Conservation (phyloP, 2,888 invertebrate genomes). For the Laspeyria flexula region DNA sequence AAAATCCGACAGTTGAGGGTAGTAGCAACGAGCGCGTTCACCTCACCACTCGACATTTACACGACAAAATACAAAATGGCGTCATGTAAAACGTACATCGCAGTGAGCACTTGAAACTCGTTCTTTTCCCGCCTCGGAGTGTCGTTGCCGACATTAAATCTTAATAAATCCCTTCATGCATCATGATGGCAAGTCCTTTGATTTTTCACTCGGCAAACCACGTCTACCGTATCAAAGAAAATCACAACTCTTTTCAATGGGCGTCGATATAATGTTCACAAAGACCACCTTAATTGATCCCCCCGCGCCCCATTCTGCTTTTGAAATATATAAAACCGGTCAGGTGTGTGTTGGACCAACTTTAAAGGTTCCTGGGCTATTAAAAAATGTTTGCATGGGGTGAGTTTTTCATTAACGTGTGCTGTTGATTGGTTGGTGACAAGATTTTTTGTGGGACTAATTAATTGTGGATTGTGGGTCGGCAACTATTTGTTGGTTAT, state of each 20-base stretch:
- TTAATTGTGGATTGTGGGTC: background rate
- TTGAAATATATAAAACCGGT: conserved; percentile 61
- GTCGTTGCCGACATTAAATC: conserved; percentile 85
- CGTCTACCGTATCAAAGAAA: conserved; percentile 84
- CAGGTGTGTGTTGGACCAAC: conserved; percentile 46
- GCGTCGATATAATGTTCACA: conserved; percentile 83
- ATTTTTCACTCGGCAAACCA: conserved; percentile 85
- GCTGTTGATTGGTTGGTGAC: background rate
- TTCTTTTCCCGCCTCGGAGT: conserved; percentile 85
- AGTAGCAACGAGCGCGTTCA: conserved; percentile 36
- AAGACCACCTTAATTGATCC: conserved; percentile 81
- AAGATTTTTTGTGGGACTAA: background rate
- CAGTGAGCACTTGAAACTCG: conserved; percentile 77
- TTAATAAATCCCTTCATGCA: conserved; percentile 85
- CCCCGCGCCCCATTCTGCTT: conserved; percentile 62
- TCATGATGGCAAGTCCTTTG: conserved; percentile 78
- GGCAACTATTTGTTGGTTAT: background rate
- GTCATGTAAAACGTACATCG: conserved; percentile 81
- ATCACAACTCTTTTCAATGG: conserved; percentile 86
- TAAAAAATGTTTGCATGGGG: conserved; percentile 20
- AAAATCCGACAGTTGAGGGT: conserved; percentile 34
- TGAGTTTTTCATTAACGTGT: background rate
- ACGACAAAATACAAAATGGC: conserved; percentile 78
- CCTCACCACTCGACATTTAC: conserved; percentile 63
- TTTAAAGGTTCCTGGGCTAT: conserved; percentile 40